A percentile compares a stretch with the other conserved stretches of the same genome.
These are phyloP conservation scores for Turdus rufiventris DNA, from an alignment of 2,113 vertebrate species.

Conservation along the genomic window DNA sequence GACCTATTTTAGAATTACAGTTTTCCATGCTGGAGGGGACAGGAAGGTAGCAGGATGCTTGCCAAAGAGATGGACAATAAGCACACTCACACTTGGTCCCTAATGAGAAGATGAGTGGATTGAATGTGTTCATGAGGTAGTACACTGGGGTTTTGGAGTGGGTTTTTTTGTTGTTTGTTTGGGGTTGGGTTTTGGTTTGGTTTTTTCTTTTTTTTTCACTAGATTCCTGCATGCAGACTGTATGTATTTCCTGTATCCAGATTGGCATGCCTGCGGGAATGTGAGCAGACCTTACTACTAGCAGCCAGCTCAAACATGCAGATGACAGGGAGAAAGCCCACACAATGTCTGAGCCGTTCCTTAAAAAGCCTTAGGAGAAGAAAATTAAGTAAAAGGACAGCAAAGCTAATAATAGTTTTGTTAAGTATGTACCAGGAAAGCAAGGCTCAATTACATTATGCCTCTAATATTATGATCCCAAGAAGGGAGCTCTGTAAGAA, in stretches of 20 bases:
- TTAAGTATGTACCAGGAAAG: not conserved
- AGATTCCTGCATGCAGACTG: not conserved
- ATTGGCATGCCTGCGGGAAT: not conserved
- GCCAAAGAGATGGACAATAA: not conserved
- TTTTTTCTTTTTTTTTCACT: not conserved
- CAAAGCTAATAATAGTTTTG: conserved; percentile 1
- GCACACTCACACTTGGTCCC: not conserved
- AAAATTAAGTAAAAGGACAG: not conserved
- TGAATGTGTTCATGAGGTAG: not conserved
- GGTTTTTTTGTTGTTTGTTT: not conserved
- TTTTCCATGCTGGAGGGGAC: not conserved
- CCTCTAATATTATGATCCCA: not conserved
- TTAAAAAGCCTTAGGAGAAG: not conserved
- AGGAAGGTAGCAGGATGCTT: not conserved
- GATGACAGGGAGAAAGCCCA: not conserved
- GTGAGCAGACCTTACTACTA: not conserved
- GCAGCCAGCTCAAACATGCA: not conserved
- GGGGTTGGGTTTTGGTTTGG: rapidly evolving
- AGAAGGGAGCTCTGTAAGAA: not conserved
- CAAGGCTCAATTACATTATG: not conserved
- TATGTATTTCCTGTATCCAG: not conserved
- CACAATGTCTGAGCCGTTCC: not conserved
- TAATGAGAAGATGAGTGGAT: not conserved
- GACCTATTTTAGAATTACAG: conserved; percentile 17
- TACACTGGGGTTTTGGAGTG: not conserved